A percentile compares a stretch with the other conserved stretches of the same genome.
Evolutionary conservation across 30 jellyfish, hydroid and myxozoan genomes (phyloP).

Genomic region (Sanderia malayensis): DNA sequence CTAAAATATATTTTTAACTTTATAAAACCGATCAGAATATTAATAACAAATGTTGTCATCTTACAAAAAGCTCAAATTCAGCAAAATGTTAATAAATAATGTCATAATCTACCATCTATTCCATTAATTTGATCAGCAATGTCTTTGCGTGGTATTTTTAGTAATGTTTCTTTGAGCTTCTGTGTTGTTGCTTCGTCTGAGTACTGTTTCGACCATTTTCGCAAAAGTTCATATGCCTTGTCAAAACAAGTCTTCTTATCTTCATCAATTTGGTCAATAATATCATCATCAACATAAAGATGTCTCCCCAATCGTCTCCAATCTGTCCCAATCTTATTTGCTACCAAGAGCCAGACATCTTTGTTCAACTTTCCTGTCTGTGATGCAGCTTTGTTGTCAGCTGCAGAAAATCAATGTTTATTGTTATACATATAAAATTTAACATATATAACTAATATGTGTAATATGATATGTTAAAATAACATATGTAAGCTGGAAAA

Average conservation of each 20-base stretch:
- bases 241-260: conserved; percentile 3
- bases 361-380: neutral
- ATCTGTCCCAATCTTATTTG: conserved; percentile 28
- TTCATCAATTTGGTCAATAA: conserved; percentile 16
- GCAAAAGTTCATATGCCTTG: neutral
- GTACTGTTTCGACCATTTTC: conserved; percentile 2
- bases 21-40: too few relatives aligned
- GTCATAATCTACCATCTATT: too few relatives aligned
- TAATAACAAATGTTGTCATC: too few relatives aligned
- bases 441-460: too few relatives aligned
- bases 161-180: conserved; percentile 9
- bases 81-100: too few relatives aligned
- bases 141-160: conserved; percentile 23
- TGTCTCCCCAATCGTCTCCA: conserved; percentile 46
- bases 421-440: too few relatives aligned
- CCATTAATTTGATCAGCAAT: conserved; percentile 7
- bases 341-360: neutral
- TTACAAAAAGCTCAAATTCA: too few relatives aligned
- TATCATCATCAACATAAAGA: conserved; percentile 9
- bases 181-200: conserved; percentile 1
- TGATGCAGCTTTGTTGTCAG: conserved; percentile 19
- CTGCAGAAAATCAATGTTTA: too few relatives aligned
- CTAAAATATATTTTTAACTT: too few relatives aligned
- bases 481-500: too few relatives aligned
- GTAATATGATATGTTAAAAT: too few relatives aligned